Percentiles rank a stretch among this genome's conserved stretches.
phyloP scores from a whole-genome alignment of 2,113 vertebrate species.

The Oryctolagus cuniculus region mOryCun1.1 NC_091443.1:70335001-70335500 shows the following conservation, averaged over 20 bases:
- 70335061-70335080: background rate
- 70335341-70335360: background rate
- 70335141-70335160: too few relatives aligned
- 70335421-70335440: background rate
- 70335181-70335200: background rate
- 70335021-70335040: background rate
- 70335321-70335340: background rate
- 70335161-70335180: background rate
- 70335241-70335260: constrained; percentile 17
- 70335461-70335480: background rate
- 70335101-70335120: background rate
- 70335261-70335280: constrained; percentile 8
- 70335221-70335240: background rate
- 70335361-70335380: background rate
- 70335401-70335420: background rate
- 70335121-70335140: background rate
- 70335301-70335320: background rate
- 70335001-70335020: background rate
- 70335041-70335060: background rate
- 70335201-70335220: background rate
- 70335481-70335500: background rate
- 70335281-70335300: background rate
- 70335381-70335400: background rate
- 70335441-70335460: background rate
- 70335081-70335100: background rate